These are phyloP conservation scores for Brachymystax lenok DNA, from an alignment of 2,797 vertebrate genomes.

Conservation along the genomic window DNA sequence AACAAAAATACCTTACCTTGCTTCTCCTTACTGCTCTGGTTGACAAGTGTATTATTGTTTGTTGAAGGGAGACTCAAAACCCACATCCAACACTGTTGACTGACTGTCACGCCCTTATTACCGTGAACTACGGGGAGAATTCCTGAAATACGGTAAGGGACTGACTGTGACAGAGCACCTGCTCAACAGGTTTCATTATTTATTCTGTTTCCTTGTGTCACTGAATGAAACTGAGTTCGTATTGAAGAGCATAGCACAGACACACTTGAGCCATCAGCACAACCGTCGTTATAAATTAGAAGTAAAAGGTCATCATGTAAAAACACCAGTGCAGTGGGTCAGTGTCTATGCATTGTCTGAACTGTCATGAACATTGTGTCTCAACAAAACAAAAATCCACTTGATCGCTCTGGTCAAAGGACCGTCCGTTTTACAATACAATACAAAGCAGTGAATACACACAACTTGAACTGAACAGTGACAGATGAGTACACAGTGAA, in stretches of 20 bases:
- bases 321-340: background rate
- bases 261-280: background rate
- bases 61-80: background rate
- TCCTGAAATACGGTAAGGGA: slow-evolving; percentile 56
- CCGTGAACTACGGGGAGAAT: slow-evolving; percentile 18
- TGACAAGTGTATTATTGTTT: background rate
- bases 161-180: slow-evolving; percentile 20
- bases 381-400: no score
- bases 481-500: no score
- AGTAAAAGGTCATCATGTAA: background rate
- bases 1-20: background rate
- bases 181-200: slow-evolving; percentile 57
- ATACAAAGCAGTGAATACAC: no score
- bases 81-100: background rate
- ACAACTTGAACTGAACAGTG: no score
- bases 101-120: slow-evolving; percentile 18
- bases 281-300: background rate
- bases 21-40: background rate
- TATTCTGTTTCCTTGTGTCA: slow-evolving; percentile 21
- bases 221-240: background rate
- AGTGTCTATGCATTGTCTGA: background rate
- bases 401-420: no score
- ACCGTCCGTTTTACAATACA: no score
- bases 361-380: no score
- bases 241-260: background rate